phyloP scores from a whole-genome alignment of 2,888 invertebrate genomes.

The Operophtera brumata region DNA sequence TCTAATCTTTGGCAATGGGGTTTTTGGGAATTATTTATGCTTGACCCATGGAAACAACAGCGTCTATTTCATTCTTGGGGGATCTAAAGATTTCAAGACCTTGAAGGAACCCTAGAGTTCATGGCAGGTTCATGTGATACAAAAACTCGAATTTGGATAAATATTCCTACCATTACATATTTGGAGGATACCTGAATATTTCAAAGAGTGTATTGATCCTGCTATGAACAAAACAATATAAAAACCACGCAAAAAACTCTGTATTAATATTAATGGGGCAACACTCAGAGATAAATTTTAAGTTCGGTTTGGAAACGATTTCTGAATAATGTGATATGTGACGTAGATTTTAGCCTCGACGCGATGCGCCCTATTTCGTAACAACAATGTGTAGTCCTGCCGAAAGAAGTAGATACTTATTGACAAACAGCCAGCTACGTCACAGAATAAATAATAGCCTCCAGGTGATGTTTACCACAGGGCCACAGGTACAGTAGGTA shows the following conservation, averaged over 20 bases:
- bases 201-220: slow-evolving; percentile 31
- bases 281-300: slow-evolving; percentile 54
- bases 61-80: not conserved
- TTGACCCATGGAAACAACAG: no score
- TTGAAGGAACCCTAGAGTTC: slow-evolving; percentile 16
- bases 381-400: slow-evolving; percentile 27
- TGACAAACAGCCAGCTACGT: not conserved
- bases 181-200: slow-evolving; percentile 27
- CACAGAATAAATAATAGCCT: not conserved
- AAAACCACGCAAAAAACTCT: slow-evolving; percentile 45
- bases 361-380: slow-evolving; percentile 67
- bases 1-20: no score
- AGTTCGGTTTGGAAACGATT: slow-evolving; percentile 61
- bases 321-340: slow-evolving; percentile 68
- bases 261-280: slow-evolving; percentile 58
- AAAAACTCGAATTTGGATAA: slow-evolving; percentile 11
- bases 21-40: no score
- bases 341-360: slow-evolving; percentile 71
- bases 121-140: slow-evolving; percentile 26
- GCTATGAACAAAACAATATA: slow-evolving; percentile 32
- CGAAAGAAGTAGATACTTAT: not conserved
- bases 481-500: no score
- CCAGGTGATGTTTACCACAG: no score
- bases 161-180: slow-evolving; percentile 13
- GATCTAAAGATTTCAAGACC: slow-evolving; percentile 9